Evolutionary conservation across 2,888 invertebrate genomes (phyloP).

Genomic region (Calliopum simillimum): DNA sequence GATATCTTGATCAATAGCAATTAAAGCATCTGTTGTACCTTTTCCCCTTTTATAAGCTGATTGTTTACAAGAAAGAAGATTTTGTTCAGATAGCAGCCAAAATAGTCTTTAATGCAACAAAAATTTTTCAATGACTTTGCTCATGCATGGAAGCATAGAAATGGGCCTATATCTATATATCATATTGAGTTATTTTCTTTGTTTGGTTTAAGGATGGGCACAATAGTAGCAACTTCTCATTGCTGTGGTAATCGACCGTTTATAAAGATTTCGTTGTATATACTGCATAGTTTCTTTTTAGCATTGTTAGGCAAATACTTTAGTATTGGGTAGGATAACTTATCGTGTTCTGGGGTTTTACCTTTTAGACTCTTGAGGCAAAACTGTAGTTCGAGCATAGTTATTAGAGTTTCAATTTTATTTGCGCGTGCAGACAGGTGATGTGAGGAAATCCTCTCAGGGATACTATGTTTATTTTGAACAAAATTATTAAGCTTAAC

Average conservation of each 20-base stretch:
- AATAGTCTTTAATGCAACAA: slow-evolving; percentile 31
- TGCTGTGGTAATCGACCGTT: slow-evolving; percentile 40
- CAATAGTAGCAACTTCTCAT: slow-evolving; percentile 37
- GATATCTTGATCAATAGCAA: slow-evolving; percentile 39
- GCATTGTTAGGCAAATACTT: slow-evolving; percentile 24
- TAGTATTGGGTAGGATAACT: slow-evolving; percentile 36
- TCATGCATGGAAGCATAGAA: slow-evolving; percentile 39
- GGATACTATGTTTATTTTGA: too few species aligned
- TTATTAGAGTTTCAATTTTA: background rate
- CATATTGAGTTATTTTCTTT: slow-evolving; percentile 35
- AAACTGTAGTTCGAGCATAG: background rate
- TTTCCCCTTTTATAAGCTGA: slow-evolving; percentile 30
- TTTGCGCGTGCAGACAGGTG: too few species aligned
- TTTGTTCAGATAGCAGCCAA: slow-evolving; percentile 39
- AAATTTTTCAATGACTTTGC: slow-evolving; percentile 42
- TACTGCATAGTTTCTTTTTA: slow-evolving; percentile 29
- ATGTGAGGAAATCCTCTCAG: too few species aligned
- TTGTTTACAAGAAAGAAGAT: slow-evolving; percentile 34
- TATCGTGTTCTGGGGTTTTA: slow-evolving; percentile 30
- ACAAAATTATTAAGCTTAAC: too few species aligned
- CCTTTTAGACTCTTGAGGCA: background rate
- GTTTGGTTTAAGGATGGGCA: slow-evolving; percentile 39
- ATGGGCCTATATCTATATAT: slow-evolving; percentile 44
- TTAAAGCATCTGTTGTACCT: slow-evolving; percentile 30
- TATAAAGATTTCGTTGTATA: slow-evolving; percentile 39